These are phyloP conservation scores for Myzus persicae DNA, from an alignment of 1,140 invertebrate genomes.

Conservation along the genomic window DNA sequence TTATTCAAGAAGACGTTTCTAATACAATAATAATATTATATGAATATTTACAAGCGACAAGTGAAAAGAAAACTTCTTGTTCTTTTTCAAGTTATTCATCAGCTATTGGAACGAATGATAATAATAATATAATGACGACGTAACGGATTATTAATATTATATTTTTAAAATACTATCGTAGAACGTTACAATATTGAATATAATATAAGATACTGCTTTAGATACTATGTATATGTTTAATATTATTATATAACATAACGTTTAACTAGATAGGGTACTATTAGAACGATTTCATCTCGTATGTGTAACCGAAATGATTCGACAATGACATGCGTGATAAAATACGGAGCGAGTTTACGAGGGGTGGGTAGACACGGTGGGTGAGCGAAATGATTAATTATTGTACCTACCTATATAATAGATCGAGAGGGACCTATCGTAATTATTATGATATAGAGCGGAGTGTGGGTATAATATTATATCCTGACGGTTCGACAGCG, in stretches of 20 bases:
- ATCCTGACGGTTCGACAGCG: background rate
- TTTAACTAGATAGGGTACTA: too few relatives aligned
- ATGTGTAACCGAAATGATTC: background rate
- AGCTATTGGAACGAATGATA: background rate
- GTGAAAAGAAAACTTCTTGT: background rate
- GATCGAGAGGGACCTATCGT: background rate
- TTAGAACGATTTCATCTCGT: background rate
- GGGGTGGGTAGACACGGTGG: background rate
- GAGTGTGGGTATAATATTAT: too few relatives aligned
- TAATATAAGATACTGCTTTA: background rate
- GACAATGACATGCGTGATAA: background rate
- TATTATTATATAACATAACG: background rate
- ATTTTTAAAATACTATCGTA: background rate
- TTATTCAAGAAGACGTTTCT: background rate
- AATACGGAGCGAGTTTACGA: background rate
- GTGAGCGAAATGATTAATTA: background rate
- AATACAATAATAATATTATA: background rate
- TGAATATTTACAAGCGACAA: slow-evolving; percentile 18
- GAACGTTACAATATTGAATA: background rate
- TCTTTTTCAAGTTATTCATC: background rate
- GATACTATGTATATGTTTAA: background rate
- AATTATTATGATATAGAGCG: background rate
- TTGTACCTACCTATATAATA: background rate
- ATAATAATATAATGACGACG: background rate
- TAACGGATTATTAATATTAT: background rate